Evolutionary conservation across 2,797 vertebrate species (phyloP), one percentile per base, ranked within the genome.

Genomic region (Lagocephalus sceleratus): DNA sequence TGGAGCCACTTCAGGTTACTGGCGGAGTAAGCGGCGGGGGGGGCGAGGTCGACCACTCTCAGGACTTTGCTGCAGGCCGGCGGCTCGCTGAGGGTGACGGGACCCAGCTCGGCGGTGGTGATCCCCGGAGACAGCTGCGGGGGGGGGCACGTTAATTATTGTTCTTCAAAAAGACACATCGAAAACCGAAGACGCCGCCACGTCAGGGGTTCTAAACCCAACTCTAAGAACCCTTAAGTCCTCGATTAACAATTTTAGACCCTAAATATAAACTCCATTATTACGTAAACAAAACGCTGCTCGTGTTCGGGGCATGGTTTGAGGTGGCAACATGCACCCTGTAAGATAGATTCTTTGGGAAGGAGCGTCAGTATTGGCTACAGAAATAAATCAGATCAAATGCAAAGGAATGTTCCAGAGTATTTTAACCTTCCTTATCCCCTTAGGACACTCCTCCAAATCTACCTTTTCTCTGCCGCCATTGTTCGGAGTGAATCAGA

Each of bases 1-100:
- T 92, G 91, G 51, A 92, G 89, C 91, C 90, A 92, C 81, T 92
- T 92, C 64, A 90, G 79, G 78, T 86, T 87, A 67, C 73, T 89
- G 79, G 87, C 85, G 0, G 90, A 89, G 81, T 87, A 88, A 21
- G 88, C 82, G 62, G 76, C 86, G 1, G 86, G 80, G 7, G 87
- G 87, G 38, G 87, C 79, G 71, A 87, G 87, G 74, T 90, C 87
- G 2, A 83, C 84, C 68, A 83, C 87, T 54, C 87, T 75, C 68
- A 83, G 73, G 54, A 86, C 70, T 71, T 89, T 85, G 75, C 78
- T 50, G 38, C 63, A 61, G 20, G 65, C 54, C 20, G 80, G 57
- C 45, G 77, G 59, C 9, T 81, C 80, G 10, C 68, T 53, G 51
- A 54, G 6, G 17, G 74, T 47, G 60, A 73, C 23, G 1, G 78